phyloP scores from a whole-genome alignment of 2,888 invertebrate genomes.

The Argyresthia albistria region DNA sequence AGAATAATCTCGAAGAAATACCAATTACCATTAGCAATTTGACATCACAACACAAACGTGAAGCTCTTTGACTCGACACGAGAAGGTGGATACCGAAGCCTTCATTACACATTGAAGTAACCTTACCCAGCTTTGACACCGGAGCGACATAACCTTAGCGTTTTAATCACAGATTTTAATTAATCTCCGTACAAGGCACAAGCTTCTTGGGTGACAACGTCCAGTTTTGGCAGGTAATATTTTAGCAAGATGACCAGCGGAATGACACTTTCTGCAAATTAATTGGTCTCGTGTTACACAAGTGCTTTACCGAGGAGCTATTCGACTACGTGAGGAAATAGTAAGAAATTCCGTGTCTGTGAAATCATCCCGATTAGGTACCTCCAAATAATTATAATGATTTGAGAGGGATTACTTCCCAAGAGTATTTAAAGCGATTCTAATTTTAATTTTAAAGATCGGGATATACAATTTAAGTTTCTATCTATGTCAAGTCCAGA shows the following conservation, averaged over 20 bases:
- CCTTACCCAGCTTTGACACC: slow-evolving; percentile 45
- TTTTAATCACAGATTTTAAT: slow-evolving; percentile 30
- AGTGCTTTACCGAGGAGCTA: slow-evolving; percentile 23
- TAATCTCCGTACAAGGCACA: slow-evolving; percentile 24
- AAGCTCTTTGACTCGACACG: no score
- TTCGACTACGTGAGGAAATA: background rate
- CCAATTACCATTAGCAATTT: no score
- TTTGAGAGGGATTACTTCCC: no score
- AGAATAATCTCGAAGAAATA: no score
- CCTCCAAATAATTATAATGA: no score
- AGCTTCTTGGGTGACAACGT: slow-evolving; percentile 22
- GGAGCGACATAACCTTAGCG: slow-evolving; percentile 36
- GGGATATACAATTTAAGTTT: no score
- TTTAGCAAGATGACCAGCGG: slow-evolving; percentile 47
- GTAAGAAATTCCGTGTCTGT: no score
- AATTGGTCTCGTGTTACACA: slow-evolving; percentile 48
- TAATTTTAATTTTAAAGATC: no score
- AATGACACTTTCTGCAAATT: slow-evolving; percentile 18
- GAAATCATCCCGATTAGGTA: no score
- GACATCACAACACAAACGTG: no score
- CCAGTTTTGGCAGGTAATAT: slow-evolving; percentile 35
- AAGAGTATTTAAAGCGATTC: no score
- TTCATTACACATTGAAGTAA: slow-evolving; percentile 20
- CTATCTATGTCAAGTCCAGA: no score
- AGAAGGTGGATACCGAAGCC: background rate